Conservation (phyloP, 2,888 invertebrate species). For the Hemaris fuciformis region DNA sequence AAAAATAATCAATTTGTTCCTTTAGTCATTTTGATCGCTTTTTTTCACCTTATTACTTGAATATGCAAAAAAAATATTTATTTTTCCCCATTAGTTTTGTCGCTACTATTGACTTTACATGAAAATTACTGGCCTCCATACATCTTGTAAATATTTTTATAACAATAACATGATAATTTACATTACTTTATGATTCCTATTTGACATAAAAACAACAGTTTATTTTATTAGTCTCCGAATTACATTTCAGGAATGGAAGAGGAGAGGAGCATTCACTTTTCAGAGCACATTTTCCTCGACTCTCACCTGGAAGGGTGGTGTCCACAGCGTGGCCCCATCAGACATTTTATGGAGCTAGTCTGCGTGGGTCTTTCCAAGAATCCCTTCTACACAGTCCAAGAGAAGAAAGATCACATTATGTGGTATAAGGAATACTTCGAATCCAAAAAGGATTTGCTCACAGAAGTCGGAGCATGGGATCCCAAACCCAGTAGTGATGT, state of each 20-base stretch:
- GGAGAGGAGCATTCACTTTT: conserved; percentile 88
- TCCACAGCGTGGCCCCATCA: conserved; percentile 92
- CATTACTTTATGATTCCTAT: too few relatives aligned
- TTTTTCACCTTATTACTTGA: too few relatives aligned
- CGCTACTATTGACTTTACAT: too few relatives aligned
- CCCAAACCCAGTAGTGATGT: conserved; percentile 28
- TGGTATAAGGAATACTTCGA: conserved; percentile 97
- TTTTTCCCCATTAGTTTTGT: too few relatives aligned
- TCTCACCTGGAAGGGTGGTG: conserved; percentile 93
- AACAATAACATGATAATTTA: too few relatives aligned
- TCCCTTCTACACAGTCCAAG: conserved; percentile 91
- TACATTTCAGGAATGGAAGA: conserved; percentile 83
- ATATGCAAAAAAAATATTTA: too few relatives aligned
- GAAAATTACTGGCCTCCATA: too few relatives aligned
- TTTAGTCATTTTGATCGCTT: too few relatives aligned
- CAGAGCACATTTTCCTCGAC: conserved; percentile 97
- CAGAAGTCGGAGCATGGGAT: conserved; percentile 83
- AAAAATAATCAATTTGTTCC: too few relatives aligned
- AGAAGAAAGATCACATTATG: conserved; percentile 93
- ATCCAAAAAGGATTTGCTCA: conserved; percentile 87
- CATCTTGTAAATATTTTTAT: too few relatives aligned
- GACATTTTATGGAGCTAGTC: conserved; percentile 99
- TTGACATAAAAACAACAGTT: too few relatives aligned
- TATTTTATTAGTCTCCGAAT: too few relatives aligned
- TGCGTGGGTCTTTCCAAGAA: conserved; percentile 96